phyloP scores from a whole-genome alignment of 2,113 vertebrate species.

The Atlantisia rogersi region DNA sequence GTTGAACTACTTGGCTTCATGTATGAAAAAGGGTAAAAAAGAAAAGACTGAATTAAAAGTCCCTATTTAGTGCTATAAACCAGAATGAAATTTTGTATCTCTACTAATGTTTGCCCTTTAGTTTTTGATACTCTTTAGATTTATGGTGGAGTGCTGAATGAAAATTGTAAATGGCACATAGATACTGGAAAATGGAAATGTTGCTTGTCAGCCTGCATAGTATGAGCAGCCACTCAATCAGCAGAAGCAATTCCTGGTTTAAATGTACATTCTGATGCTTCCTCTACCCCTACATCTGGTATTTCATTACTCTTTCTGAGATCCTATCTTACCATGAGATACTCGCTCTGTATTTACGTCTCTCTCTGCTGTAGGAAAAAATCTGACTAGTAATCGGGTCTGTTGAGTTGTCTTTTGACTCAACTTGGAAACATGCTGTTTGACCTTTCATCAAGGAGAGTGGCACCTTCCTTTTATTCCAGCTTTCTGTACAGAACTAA shows the following conservation, averaged over 20 bases:
- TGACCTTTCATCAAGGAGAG: neutral
- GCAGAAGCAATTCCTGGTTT: neutral
- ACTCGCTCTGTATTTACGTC: neutral
- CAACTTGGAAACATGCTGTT: neutral
- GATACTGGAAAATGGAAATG: neutral
- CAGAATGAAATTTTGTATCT: neutral
- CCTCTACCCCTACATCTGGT: neutral
- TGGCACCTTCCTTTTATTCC: neutral
- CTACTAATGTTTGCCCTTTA: slow-evolving; percentile 25
- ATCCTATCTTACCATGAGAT: neutral
- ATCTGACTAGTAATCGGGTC: neutral
- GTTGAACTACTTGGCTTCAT: neutral
- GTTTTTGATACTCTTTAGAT: slow-evolving; percentile 17
- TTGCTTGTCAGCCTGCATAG: neutral
- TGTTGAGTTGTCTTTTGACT: neutral
- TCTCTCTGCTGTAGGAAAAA: neutral
- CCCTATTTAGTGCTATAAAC: neutral
- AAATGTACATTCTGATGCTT: neutral
- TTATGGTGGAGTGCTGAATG: neutral
- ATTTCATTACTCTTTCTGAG: neutral
- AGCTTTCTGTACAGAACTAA: neutral
- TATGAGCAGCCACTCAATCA: neutral
- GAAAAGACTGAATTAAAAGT: neutral
- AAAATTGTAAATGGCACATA: neutral
- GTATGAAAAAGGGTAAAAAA: slow-evolving; percentile 7